These are phyloP conservation scores for Laothoe populi DNA, from an alignment of 2,888 invertebrate genomes.

Conservation along the genomic window DNA sequence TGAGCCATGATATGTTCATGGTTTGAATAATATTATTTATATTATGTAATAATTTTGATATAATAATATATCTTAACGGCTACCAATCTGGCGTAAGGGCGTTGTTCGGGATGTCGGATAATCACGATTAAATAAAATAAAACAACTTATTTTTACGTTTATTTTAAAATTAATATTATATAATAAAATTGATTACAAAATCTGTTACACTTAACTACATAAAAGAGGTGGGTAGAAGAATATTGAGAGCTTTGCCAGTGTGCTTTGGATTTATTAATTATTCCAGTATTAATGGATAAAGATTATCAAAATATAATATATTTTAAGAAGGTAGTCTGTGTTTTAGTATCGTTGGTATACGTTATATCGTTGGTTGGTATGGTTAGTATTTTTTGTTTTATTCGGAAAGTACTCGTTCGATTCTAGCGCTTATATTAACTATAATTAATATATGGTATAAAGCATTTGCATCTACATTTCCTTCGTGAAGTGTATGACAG, in stretches of 20 bases:
- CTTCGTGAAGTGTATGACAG: conserved; percentile 90
- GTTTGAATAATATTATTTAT: no score
- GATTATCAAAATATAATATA: no score
- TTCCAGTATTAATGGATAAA: neutral
- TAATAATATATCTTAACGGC: no score
- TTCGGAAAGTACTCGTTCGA: neutral
- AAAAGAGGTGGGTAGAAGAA: conserved; percentile 48
- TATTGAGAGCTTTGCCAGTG: conserved; percentile 15
- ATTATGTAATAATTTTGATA: no score
- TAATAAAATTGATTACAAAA: conserved; percentile 40
- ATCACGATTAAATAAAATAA: conserved; percentile 27
- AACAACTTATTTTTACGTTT: conserved; percentile 36
- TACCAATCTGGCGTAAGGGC: neutral
- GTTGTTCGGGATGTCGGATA: neutral
- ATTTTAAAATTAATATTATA: conserved; percentile 46
- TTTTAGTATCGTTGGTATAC: no score
- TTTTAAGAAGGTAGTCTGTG: no score
- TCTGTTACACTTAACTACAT: conserved; percentile 47
- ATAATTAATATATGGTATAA: conserved; percentile 29
- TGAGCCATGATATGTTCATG: no score
- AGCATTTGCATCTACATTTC: conserved; percentile 76
- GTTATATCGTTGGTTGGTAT: no score
- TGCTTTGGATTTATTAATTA: neutral
- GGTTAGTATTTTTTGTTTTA: neutral
- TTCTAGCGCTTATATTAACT: conserved; percentile 31